Base-by-base conservation (phyloP, 2,888 invertebrate species). In the Aleiodes testaceus region DNA sequence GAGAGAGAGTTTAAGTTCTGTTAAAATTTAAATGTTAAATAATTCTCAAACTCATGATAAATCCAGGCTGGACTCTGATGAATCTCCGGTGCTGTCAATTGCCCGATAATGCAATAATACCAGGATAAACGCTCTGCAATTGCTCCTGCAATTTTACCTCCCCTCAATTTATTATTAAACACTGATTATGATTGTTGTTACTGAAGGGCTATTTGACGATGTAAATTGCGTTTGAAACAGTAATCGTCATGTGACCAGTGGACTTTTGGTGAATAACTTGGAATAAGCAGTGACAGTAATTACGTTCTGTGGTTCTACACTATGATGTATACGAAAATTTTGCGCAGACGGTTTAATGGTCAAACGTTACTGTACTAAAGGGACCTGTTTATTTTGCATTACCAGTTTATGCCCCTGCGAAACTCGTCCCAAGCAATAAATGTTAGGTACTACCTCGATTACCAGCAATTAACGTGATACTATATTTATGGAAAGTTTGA, bases 1-100 rank as follows among this genome's bases (percentile, higher is more conserved):
- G n/a, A 44, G 42, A 18, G 12, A n/a, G 18, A 18, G 26, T 30
- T 44, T 26, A 1, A 42, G 42, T 52, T 22, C 47, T 55, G 18
- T 61, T 61, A 69, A 72, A 71, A 73, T 73, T 75, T 59, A 53
- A 59, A 66, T 30, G 53, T 53, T n/a, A 30, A 14, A 63, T 45
- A 69, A 67, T 36, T 11, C 36, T 1, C 9, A 36, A 36, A 36
- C 36, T 36, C 36, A 36, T n/a, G n/a, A n/a, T n/a, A n/a, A n/a
- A n/a, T n/a, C n/a, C n/a, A n/a, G n/a, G n/a, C n/a, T n/a, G n/a
- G n/a, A n/a, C n/a, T n/a, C n/a, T n/a, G n/a, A n/a, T 9, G 7
- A 36, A 36, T 36, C 9, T 2, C 9, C 36, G 9, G 7, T 36
- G 36, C 36, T 36, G 36, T 36, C 36, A 36, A 36, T 36, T 36